Evolutionary conservation across 2,113 vertebrate species (phyloP).

Genomic region (Oryzias woworae): DNA sequence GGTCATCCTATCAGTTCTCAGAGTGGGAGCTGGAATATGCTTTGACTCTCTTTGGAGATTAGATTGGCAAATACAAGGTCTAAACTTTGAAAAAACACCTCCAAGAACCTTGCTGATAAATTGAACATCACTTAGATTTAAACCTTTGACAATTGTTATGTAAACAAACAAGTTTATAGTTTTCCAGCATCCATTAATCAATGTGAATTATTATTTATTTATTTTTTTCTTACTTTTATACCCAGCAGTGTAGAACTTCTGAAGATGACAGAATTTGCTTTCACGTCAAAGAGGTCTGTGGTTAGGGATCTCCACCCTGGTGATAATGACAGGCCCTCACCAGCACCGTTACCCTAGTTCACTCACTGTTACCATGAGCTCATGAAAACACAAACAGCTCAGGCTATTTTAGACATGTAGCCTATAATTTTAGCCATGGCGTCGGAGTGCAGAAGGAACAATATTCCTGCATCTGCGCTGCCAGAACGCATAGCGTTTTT

Average conservation of each 20-base stretch:
- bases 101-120: no score
- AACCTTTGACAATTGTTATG: no score
- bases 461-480: constrained; percentile 9
- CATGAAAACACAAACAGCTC: constrained; percentile 14
- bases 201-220: no score
- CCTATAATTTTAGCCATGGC: constrained; percentile 42
- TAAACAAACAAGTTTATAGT: no score
- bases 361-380: constrained; percentile 29
- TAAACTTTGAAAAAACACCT: no score
- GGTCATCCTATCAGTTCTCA: not conserved
- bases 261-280: constrained; percentile 39
- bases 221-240: not conserved
- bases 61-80: no score
- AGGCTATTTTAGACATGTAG: constrained; percentile 12
- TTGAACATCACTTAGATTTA: no score
- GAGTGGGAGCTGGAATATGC: not conserved
- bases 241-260: constrained; percentile 47
- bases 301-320: constrained; percentile 57
- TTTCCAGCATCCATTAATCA: no score
- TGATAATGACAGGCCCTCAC: constrained; percentile 61
- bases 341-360: constrained; percentile 14
- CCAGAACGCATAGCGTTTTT: not conserved
- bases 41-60: not conserved
- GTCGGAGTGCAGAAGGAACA: constrained; percentile 6
- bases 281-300: constrained; percentile 25